Percentiles rank a stretch among this genome's conserved stretches.
phyloP scores from a whole-genome alignment of 2,113 vertebrate species.

The Eulemur rufifrons region DNA sequence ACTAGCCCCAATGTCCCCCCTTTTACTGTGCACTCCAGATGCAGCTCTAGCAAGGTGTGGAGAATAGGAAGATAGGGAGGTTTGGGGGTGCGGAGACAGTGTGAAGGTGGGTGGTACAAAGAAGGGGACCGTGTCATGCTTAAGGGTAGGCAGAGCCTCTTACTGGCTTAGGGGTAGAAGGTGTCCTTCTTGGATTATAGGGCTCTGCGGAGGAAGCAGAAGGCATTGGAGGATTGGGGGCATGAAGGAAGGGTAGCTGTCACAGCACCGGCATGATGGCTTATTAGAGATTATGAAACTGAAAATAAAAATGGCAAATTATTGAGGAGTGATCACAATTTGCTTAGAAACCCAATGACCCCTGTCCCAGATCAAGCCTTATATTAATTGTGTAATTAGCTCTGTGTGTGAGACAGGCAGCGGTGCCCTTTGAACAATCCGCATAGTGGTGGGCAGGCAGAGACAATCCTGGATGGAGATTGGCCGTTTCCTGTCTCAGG shows the following conservation, averaged over 20 bases:
- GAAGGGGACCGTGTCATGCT: background rate
- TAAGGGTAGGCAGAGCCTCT: background rate
- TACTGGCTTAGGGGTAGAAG: background rate
- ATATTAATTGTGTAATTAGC: constrained; percentile 80
- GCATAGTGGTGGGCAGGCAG: constrained; percentile 44
- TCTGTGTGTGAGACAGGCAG: constrained; percentile 55
- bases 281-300: constrained; percentile 70
- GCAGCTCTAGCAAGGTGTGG: constrained; percentile 1
- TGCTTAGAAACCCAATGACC: constrained; percentile 83
- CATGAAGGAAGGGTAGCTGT: background rate
- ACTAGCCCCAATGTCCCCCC: background rate
- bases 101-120: background rate
- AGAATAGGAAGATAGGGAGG: background rate
- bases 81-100: background rate
- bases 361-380: constrained; percentile 83
- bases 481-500: constrained; percentile 69
- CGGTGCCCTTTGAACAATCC: constrained; percentile 69
- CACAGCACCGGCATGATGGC: constrained; percentile 85
- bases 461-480: constrained; percentile 1
- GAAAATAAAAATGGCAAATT: constrained; percentile 82
- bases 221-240: background rate
- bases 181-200: background rate
- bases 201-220: constrained; percentile 25
- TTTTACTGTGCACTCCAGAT: background rate
- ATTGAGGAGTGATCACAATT: constrained; percentile 84